These are phyloP conservation scores for Mantis religiosa DNA, from an alignment of 2,888 invertebrate genomes.

Conservation along the genomic window DNA sequence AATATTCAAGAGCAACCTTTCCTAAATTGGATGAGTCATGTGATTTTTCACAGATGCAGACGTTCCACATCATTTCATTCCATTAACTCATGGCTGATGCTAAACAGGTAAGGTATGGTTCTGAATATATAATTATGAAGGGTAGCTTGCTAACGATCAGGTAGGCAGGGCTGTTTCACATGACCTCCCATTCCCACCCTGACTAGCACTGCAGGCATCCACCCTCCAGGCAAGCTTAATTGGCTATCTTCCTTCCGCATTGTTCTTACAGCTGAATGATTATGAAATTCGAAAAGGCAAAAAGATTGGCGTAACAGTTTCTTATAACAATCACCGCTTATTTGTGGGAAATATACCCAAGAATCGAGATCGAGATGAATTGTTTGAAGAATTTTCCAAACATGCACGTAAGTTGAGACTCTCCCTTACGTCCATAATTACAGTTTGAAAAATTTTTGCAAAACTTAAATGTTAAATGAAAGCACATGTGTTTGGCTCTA, in stretches of 20 bases:
- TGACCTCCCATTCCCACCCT: conserved; percentile 29
- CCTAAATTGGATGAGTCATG: conserved; percentile 13
- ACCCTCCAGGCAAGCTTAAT: conserved; percentile 47
- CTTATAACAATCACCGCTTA: conserved; percentile 99
- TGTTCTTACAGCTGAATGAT: conserved; percentile 98
- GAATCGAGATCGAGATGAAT: conserved; percentile 98
- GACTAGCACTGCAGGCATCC: conserved; percentile 28
- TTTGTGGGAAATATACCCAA: conserved; percentile 99
- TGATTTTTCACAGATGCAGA: not conserved
- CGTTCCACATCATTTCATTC: not conserved
- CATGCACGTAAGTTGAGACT: conserved; percentile 94
- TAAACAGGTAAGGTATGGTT: conserved; percentile 27
- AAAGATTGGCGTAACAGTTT: conserved; percentile 99
- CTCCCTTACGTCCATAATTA: conserved; percentile 36
- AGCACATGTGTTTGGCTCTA: not conserved
- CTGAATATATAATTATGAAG: conserved; percentile 37
- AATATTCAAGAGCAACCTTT: conserved; percentile 25
- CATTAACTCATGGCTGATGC: conserved; percentile 1
- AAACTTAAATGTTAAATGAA: not conserved
- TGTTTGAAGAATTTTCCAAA: conserved; percentile 98
- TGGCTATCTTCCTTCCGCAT: conserved; percentile 63
- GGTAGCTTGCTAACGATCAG: conserved; percentile 47
- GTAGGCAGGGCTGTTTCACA: conserved; percentile 40
- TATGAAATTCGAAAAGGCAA: conserved; percentile 99
- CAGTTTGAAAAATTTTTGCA: conserved; percentile 7